Base-by-base conservation (phyloP, 2,888 invertebrate genomes). In the Brachyopa scutellaris region DNA sequence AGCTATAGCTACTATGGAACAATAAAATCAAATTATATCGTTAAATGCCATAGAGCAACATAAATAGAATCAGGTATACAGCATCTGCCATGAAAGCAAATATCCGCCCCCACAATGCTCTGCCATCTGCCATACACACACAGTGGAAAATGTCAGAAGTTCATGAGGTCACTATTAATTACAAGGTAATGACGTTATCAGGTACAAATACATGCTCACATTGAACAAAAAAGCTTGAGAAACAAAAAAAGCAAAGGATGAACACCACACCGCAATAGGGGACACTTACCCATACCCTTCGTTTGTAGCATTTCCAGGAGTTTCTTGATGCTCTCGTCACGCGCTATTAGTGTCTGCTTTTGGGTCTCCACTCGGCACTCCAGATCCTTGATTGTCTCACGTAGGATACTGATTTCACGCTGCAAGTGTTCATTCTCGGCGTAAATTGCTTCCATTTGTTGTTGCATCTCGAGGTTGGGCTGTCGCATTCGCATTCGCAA, bases 321-420 rank as follows among this genome's bases (percentile, higher is more conserved):
- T 91, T 98, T 99, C 92, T 99, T 99, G 90, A 99, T 99, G 91
- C 98, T 98, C 89, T 99, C 99, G 91, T 99, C 99, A 87, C 99
- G 93, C 51, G 99, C 97, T 89, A 96, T 95, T 85, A 99, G 92
- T 47, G 99, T 99, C 92, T 99, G 98, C 91, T 99, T 99, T 92
- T 99, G 99, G 29, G 98, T 98, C 91, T 99, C 99, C 88, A 98
- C 97, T 87, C 99, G 94, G 88, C 99, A 92, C 91, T 99, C 99
- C 91, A 99, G 92, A 92, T 99, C 98, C 95, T 97, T 97, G 89
- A 97, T 97, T 74, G 97, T 97, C 89, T 98, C 97, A 84, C 97
- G 93, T 86, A 98, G 92, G 90, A 97, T 97, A 85, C 97, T 96
- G 86, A 97, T 97, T 92, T 97, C 97, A 86, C 97, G 93, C 87